Evolutionary conservation across 2,113 vertebrate genomes (phyloP).

Genomic region (Lycocorax pyrrhopterus): DNA sequence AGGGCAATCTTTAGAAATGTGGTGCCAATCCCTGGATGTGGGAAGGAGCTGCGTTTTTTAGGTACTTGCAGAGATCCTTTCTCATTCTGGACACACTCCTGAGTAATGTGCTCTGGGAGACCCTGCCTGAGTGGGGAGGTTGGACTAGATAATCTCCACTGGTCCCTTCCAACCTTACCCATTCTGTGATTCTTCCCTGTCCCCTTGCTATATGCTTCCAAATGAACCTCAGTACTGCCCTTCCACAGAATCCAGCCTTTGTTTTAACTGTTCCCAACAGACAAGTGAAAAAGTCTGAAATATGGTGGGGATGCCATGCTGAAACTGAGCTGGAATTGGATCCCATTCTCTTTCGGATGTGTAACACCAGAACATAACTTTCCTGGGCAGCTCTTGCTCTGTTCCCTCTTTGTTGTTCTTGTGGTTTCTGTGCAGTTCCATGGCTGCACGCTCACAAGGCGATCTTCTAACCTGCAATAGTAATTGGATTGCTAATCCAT

Average conservation of each 20-base stretch:
- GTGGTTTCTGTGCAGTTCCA: rapidly evolving
- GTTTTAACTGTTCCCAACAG: not conserved
- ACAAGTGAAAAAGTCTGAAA: not conserved
- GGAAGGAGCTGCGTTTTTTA: not conserved
- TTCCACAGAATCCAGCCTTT: not conserved
- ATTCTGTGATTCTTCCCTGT: not conserved
- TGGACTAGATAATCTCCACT: not conserved
- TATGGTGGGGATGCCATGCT: rapidly evolving
- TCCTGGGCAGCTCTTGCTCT: rapidly evolving
- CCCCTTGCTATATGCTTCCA: not conserved
- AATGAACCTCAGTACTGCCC: not conserved
- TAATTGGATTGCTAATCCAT: not conserved
- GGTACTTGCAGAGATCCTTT: not conserved
- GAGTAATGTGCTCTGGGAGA: not conserved
- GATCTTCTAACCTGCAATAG: not conserved
- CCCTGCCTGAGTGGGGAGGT: not conserved
- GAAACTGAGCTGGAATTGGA: not conserved
- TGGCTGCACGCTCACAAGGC: not conserved
- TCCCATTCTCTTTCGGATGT: not conserved
- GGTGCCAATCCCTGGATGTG: not conserved
- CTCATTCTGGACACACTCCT: not conserved
- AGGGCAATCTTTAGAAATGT: rapidly evolving
- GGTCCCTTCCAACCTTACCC: rapidly evolving
- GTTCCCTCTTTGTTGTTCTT: not conserved
- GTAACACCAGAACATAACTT: not conserved